Conservation (phyloP, 2,888 invertebrate species). For the Proisotoma minuta region DNA sequence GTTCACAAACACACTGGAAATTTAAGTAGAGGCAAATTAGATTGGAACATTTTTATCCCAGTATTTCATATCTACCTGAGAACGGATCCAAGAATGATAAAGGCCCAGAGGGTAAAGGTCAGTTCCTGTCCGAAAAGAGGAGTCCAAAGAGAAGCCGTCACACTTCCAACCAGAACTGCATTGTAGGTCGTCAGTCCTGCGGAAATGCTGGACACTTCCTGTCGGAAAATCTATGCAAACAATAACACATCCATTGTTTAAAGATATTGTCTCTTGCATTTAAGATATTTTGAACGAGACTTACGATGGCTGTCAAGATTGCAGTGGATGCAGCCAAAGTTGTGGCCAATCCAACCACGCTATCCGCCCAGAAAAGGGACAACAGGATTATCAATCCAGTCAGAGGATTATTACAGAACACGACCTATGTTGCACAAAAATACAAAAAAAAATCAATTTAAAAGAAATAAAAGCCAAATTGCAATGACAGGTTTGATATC, state of each 20-base stretch:
- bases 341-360: constrained; percentile 41
- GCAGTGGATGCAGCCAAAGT: constrained; percentile 37
- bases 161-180: constrained; percentile 49
- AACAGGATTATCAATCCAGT: constrained; percentile 52
- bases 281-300: constrained; percentile 8
- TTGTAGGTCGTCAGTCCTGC: constrained; percentile 47
- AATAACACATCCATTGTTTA: not conserved
- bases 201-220: constrained; percentile 25
- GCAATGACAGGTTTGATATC: too few species aligned
- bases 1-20: constrained; percentile 50
- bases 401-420: constrained; percentile 53
- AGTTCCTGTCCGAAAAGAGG: constrained; percentile 34
- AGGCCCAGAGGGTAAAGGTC: constrained; percentile 39
- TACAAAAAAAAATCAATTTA: not conserved
- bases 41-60: not conserved
- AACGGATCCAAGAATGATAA: constrained; percentile 41
- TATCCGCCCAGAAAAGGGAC: constrained; percentile 49
- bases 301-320: constrained; percentile 44
- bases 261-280: not conserved
- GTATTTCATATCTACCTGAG: constrained; percentile 39
- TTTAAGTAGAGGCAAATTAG: not conserved
- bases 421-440: constrained; percentile 49
- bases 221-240: constrained; percentile 32
- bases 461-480: not conserved
- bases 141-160: constrained; percentile 48